Conservation (phyloP, 1,140 invertebrate genomes). For the Drosophila leontia region DNA sequence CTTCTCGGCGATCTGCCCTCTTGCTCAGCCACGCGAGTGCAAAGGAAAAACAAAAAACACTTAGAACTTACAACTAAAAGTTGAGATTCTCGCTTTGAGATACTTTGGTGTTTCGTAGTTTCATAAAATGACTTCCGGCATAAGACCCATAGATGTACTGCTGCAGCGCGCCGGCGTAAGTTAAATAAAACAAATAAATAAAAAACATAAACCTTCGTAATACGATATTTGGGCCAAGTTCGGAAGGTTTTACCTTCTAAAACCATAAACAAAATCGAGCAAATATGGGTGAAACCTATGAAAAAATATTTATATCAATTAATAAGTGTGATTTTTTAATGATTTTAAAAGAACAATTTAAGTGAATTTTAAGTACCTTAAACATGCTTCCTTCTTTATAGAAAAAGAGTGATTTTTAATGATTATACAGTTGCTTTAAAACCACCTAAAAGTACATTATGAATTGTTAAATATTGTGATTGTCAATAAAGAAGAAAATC, state of each 20-base stretch:
- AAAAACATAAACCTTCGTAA: constrained; percentile 17
- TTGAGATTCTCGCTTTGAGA: constrained; percentile 23
- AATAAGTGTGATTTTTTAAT: neutral
- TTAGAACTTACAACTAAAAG: constrained; percentile 5
- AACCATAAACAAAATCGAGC: neutral
- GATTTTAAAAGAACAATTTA: neutral
- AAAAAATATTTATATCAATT: neutral
- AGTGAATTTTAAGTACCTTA: neutral
- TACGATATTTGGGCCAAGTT: constrained; percentile 64
- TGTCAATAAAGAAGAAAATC: neutral
- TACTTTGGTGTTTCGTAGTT: constrained; percentile 24
- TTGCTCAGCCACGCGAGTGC: constrained; percentile 16
- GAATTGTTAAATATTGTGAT: constrained; percentile 10
- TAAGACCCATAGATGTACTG: constrained; percentile 79
- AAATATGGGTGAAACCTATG: neutral
- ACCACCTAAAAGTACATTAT: neutral
- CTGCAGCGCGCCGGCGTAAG: constrained; percentile 81
- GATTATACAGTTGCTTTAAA: constrained; percentile 10
- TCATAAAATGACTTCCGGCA: constrained; percentile 68
- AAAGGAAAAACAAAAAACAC: constrained; percentile 23
- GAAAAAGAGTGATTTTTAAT: neutral
- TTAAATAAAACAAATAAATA: constrained; percentile 26
- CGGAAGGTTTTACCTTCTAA: constrained; percentile 7
- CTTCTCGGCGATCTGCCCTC: constrained; percentile 19
- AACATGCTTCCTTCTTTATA: neutral